Base-by-base conservation (phyloP, 2,888 invertebrate species). In the Amorpha juglandis region DNA sequence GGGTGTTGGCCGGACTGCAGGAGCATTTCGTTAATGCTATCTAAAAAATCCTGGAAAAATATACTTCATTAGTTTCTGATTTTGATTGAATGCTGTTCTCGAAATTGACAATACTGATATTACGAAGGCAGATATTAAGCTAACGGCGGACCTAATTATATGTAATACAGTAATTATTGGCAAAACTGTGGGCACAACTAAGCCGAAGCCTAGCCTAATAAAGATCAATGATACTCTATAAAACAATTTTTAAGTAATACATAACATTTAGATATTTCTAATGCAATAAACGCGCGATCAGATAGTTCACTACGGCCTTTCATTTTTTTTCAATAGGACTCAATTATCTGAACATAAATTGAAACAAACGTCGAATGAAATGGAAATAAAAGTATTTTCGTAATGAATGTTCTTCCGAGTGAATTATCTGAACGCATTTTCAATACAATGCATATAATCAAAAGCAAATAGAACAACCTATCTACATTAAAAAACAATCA, bases 21-120 rank as follows among this genome's bases (percentile, higher is more conserved):
- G 86, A 96, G 95, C 65, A 95, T 83, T 3, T 81, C 83, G 84
- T 96, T 96, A 80, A 96, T 95, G 68, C 94, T 94, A 69, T 94
- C 94, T 68, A 96, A 86, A 80, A 96, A 96, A 74, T 88, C 92
- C 95, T 96, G 84, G 2, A 75, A 74, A 63, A 50, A 68, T 38
- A 52, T 48, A 62, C 0, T 33, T 12, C 4, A 33, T 33, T 47
- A 48, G 16, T 11, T 35, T 50, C 16, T 16, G 35, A 19, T 19
- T 50, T 16, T 51, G 51, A 16, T 2, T 42, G 7, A 42, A 3
- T 6, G 45, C 1, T 45, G 14, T 9, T 14, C 14, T 45, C 1
- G 11, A 2, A 45, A 45, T 14, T 45, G 45, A 14, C 45, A 45
- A 45, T 45, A 14, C 11, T 45, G 8, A 8, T 42, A 9, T 45